These are phyloP conservation scores for Carettochelys insculpta DNA, from an alignment of 2,113 vertebrate genomes.

Conservation along the genomic window DNA sequence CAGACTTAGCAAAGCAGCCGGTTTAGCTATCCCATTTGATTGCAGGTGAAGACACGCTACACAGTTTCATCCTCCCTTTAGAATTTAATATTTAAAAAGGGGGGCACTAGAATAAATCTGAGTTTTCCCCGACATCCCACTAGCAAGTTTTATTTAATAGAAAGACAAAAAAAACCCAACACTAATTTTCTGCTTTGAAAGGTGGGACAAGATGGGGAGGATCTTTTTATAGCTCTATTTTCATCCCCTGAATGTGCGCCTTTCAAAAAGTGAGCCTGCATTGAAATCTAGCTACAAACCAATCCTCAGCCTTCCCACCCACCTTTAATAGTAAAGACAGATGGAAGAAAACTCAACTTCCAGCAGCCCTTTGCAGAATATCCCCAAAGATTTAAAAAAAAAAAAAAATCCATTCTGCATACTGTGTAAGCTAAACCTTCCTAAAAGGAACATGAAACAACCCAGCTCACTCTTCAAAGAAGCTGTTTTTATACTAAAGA, in stretches of 20 bases:
- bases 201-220: background rate
- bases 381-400: background rate
- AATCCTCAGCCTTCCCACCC: conserved; percentile 27
- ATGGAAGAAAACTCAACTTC: background rate
- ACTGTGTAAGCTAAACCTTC: conserved; percentile 36
- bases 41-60: conserved; percentile 37
- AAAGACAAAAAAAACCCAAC: background rate
- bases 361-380: conserved; percentile 21
- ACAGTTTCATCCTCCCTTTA: conserved; percentile 44
- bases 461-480: background rate
- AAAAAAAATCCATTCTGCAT: conserved; percentile 36
- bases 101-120: conserved; percentile 38
- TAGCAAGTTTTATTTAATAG: background rate
- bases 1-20: conserved; percentile 1
- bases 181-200: background rate
- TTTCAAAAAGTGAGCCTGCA: conserved; percentile 10
- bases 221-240: conserved; percentile 30
- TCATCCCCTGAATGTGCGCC: conserved; percentile 21
- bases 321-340: conserved; percentile 7
- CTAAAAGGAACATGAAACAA: conserved; percentile 38
- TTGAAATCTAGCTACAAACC: conserved; percentile 43
- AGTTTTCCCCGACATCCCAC: conserved; percentile 36
- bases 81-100: conserved; percentile 27
- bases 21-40: background rate
- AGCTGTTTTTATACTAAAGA: conserved; percentile 22